phyloP scores from a whole-genome alignment of 2,888 invertebrate species.

The Drosophila sordidapex region DNA sequence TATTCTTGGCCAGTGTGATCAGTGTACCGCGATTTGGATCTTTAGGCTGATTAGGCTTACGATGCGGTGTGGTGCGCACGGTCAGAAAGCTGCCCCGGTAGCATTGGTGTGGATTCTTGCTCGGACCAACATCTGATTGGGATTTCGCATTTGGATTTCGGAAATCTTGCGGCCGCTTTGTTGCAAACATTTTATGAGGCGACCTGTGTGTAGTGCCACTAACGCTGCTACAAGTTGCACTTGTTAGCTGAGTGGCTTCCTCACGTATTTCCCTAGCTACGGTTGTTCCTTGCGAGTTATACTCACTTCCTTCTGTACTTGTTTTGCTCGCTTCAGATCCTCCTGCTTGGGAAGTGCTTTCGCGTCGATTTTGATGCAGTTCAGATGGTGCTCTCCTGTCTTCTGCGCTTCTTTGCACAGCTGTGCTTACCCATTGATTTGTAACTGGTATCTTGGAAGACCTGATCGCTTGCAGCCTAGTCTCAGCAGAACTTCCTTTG shows the following conservation, averaged over 20 bases:
- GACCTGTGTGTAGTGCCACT: neutral
- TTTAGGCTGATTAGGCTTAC: fast-evolving
- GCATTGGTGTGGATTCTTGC: neutral
- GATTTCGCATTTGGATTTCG: neutral
- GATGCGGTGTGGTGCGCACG: constrained; percentile 8
- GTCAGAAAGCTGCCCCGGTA: constrained; percentile 53
- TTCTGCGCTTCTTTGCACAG: neutral
- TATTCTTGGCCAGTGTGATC: neutral
- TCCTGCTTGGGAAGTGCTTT: neutral
- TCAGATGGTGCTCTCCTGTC: neutral
- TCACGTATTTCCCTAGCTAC: neutral
- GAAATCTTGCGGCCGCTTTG: neutral
- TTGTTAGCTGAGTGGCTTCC: neutral
- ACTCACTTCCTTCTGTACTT: neutral
- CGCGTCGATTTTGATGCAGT: neutral
- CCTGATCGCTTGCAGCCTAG: neutral
- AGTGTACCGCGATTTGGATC: neutral
- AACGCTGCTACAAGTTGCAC: neutral
- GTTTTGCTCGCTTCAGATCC: neutral
- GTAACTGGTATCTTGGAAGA: neutral
- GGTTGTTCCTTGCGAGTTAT: neutral
- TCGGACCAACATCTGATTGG: neutral
- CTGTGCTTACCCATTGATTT: neutral
- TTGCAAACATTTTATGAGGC: neutral
- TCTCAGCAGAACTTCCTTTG: neutral